These are phyloP conservation scores for Scrobipalpa costella DNA, from an alignment of 2,888 invertebrate species.

Conservation along the genomic window DNA sequence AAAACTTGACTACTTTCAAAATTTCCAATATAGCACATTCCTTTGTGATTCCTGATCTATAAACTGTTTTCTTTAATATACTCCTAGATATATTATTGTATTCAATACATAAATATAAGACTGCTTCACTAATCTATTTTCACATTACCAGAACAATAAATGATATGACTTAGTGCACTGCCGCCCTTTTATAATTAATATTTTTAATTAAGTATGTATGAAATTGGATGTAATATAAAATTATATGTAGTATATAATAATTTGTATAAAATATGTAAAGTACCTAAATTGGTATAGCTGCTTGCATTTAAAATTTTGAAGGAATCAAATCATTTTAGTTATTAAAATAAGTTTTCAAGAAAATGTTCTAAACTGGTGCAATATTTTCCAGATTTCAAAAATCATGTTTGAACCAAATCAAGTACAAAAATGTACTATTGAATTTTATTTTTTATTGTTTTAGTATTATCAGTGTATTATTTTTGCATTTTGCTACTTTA, in stretches of 20 bases:
- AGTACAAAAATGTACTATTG: constrained; percentile 28
- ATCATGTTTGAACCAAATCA: constrained; percentile 23
- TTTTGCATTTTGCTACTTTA: constrained; percentile 26
- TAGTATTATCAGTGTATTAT: constrained; percentile 30
- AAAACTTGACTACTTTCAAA: constrained; percentile 36
- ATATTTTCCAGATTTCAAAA: constrained; percentile 27
- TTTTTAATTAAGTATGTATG: background rate
- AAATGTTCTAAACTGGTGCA: constrained; percentile 22
- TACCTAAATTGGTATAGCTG: background rate
- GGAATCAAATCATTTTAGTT: too few species aligned
- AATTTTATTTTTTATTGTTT: constrained; percentile 24
- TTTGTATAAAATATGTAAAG: background rate
- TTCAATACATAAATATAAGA: constrained; percentile 26
- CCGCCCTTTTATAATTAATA: constrained; percentile 21
- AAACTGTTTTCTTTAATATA: constrained; percentile 2
- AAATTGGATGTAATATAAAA: constrained; percentile 6
- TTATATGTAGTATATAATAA: constrained; percentile 11
- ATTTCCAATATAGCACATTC: constrained; percentile 27
- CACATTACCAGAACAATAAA: constrained; percentile 21
- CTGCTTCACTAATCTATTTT: constrained; percentile 24
- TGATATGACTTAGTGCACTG: constrained; percentile 21
- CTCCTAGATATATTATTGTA: background rate
- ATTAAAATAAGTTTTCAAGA: background rate
- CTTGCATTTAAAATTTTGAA: background rate
- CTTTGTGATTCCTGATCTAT: constrained; percentile 25